These are phyloP conservation scores for Mus pahari DNA, from an alignment of 2,113 vertebrate genomes.

Conservation along the genomic window DNA sequence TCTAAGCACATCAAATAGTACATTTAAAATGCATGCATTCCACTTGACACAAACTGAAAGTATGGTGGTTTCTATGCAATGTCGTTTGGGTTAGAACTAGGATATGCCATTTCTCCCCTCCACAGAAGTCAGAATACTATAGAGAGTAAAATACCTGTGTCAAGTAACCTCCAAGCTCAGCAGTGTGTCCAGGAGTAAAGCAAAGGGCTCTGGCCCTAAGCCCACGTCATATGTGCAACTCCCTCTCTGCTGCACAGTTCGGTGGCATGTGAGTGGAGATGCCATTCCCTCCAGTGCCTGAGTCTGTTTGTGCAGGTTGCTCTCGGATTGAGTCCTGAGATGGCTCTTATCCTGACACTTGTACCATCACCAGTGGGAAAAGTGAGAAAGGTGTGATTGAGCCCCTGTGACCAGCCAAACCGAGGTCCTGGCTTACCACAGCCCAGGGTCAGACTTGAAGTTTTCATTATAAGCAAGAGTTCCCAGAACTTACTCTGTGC, in stretches of 20 bases:
- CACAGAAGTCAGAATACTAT: neutral
- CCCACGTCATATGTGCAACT: neutral
- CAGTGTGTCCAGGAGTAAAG: slow-evolving; percentile 48
- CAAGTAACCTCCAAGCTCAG: neutral
- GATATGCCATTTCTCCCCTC: slow-evolving; percentile 7
- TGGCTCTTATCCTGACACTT: neutral
- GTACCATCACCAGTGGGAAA: neutral
- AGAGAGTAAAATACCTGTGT: slow-evolving; percentile 1
- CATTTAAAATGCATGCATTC: neutral
- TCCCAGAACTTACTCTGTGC: neutral
- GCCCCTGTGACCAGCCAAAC: neutral
- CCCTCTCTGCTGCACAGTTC: neutral
- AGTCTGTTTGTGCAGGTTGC: neutral
- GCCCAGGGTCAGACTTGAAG: neutral
- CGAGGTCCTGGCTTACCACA: neutral
- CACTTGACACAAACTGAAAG: neutral
- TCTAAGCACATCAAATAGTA: neutral
- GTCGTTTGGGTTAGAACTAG: slow-evolving; percentile 6
- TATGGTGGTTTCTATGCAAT: neutral
- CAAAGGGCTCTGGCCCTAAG: neutral
- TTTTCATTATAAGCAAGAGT: slow-evolving; percentile 2
- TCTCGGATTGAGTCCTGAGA: neutral
- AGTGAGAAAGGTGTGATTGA: neutral
- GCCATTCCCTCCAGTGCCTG: no score
- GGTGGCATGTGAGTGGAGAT: accelerated